Conservation (phyloP, 30 jellyfish, hydroid and myxozoan species). For the Phacellophora camtschatica region DNA sequence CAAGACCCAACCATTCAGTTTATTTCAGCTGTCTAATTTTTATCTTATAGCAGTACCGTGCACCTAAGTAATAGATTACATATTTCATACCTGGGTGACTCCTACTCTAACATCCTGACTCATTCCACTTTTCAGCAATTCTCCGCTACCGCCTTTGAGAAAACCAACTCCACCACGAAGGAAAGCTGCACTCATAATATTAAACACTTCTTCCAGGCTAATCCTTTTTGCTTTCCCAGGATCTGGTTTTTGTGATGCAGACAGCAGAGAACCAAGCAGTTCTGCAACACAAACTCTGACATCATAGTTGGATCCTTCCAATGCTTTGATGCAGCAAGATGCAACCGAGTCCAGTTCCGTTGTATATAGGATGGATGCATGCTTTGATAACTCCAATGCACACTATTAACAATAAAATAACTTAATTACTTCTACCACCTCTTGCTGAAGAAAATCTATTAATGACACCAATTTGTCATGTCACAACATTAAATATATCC, state of each 20-base stretch:
- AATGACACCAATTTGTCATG: no score
- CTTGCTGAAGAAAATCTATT: no score
- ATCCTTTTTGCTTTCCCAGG: constrained; percentile 62
- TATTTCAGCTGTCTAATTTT: no score
- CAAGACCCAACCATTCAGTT: no score
- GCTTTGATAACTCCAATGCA: constrained; percentile 91
- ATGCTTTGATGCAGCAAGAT: constrained; percentile 75
- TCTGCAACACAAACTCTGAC: constrained; percentile 94
- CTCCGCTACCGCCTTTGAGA: constrained; percentile 86
- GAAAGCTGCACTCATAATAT: constrained; percentile 86
- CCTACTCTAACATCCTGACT: constrained; percentile 93
- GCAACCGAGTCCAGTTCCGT: constrained; percentile 92
- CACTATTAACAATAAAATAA: no score
- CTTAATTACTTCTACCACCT: no score
- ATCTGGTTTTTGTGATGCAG: constrained; percentile 78
- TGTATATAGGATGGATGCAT: constrained; percentile 85
- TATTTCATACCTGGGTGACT: constrained; percentile 86
- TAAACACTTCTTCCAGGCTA: constrained; percentile 77
- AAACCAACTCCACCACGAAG: constrained; percentile 92
- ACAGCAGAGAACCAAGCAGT: constrained; percentile 88
- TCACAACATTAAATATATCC: no score
- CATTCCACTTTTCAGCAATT: constrained; percentile 71
- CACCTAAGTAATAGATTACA: neutral
- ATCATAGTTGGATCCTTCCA: constrained; percentile 96
- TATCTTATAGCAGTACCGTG: neutral